These are phyloP conservation scores for Liolophura sinensis DNA, from an alignment of 1,140 invertebrate species.

Conservation along the genomic window DNA sequence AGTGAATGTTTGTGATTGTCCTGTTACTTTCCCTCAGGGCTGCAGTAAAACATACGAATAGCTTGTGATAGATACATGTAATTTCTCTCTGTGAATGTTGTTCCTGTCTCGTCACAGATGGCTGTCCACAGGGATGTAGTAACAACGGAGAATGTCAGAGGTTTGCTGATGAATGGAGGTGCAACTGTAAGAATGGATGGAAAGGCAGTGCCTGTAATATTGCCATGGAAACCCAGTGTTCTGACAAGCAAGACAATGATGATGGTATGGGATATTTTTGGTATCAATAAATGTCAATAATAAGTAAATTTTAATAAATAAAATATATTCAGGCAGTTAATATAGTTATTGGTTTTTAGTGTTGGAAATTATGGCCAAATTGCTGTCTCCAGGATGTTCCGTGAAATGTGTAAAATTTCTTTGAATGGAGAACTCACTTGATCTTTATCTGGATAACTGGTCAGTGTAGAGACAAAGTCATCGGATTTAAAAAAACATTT, in stretches of 20 bases:
- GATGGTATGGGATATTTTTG: constrained; percentile 71
- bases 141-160: constrained; percentile 87
- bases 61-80: neutral
- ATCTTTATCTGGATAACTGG: too few relatives aligned
- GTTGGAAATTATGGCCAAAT: too few relatives aligned
- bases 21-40: too few relatives aligned
- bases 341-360: neutral
- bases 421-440: too few relatives aligned
- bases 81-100: constrained; percentile 26
- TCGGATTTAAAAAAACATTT: too few relatives aligned
- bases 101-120: too few relatives aligned
- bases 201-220: constrained; percentile 91
- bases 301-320: neutral
- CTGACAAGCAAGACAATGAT: constrained; percentile 92
- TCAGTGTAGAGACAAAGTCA: too few relatives aligned
- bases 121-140: constrained; percentile 91
- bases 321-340: too few relatives aligned
- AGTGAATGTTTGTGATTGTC: too few relatives aligned
- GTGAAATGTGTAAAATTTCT: too few relatives aligned
- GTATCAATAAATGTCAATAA: constrained; percentile 8
- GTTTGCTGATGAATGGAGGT: constrained; percentile 83
- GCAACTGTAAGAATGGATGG: constrained; percentile 90
- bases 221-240: constrained; percentile 87
- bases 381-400: too few relatives aligned
- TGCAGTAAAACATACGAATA: too few relatives aligned